phyloP scores from a whole-genome alignment of 2,888 invertebrate genomes.

The Cerastis leucographa region DNA sequence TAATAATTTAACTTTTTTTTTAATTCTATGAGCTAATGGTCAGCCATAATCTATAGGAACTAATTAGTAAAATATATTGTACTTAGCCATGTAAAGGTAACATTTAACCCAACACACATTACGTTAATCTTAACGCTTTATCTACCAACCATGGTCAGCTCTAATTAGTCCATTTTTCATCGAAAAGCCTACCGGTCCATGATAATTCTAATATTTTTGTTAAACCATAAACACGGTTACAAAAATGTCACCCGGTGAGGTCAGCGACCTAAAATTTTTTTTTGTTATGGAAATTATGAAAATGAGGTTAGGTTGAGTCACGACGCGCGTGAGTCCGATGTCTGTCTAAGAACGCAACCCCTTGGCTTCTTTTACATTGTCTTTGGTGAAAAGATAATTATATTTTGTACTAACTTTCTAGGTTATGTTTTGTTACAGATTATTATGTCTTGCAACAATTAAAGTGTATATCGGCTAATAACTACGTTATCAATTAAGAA shows the following conservation, averaged over 20 bases:
- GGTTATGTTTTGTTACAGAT: too few relatives aligned
- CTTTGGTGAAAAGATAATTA: not conserved
- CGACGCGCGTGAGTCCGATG: slow-evolving; percentile 53
- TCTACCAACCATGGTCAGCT: slow-evolving; percentile 42
- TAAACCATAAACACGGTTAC: slow-evolving; percentile 62
- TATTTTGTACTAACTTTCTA: not conserved
- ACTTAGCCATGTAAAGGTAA: slow-evolving; percentile 19
- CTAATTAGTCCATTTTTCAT: slow-evolving; percentile 57
- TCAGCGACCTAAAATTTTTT: slow-evolving; percentile 75
- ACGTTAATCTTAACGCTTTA: slow-evolving; percentile 55
- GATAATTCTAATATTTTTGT: slow-evolving; percentile 66
- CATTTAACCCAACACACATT: slow-evolving; percentile 40
- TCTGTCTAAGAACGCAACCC: slow-evolving; percentile 45
- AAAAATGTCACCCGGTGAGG: slow-evolving; percentile 66
- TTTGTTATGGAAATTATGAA: slow-evolving; percentile 80
- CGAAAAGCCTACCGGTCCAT: slow-evolving; percentile 40
- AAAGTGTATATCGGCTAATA: too few relatives aligned
- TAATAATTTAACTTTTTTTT: not conserved
- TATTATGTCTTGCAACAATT: too few relatives aligned
- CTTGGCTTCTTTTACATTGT: slow-evolving; percentile 23
- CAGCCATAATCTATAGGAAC: slow-evolving; percentile 15
- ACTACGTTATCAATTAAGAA: too few relatives aligned
- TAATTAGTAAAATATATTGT: slow-evolving; percentile 46
- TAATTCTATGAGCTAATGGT: not conserved
- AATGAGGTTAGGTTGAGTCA: slow-evolving; percentile 80